Percentiles rank a stretch among this genome's conserved stretches.
These are phyloP conservation scores for Bradypodion ventrale DNA, from an alignment of 2,797 vertebrate genomes.

Conservation along the genomic window DNA sequence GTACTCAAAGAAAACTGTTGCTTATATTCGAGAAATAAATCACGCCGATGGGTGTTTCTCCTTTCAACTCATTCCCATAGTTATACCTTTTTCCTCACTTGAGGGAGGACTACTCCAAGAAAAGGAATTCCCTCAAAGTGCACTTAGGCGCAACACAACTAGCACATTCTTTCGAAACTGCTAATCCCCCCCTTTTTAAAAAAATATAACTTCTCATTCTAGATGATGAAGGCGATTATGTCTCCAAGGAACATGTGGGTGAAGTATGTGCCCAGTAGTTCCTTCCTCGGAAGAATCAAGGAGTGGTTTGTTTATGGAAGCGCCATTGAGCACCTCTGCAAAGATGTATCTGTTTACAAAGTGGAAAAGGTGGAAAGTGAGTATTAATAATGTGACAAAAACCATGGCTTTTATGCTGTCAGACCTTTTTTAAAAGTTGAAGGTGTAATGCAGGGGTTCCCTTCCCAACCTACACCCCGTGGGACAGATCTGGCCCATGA, in stretches of 20 bases:
- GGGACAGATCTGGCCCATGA: too few relatives aligned
- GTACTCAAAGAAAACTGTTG: too few relatives aligned
- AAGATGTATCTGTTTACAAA: constrained; percentile 68
- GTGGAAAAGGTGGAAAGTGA: constrained; percentile 59
- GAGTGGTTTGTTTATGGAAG: constrained; percentile 69
- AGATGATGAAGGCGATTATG: constrained; percentile 64
- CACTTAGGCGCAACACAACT: too few relatives aligned
- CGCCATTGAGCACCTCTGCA: constrained; percentile 66
- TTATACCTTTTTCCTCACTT: background rate
- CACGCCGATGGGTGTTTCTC: too few relatives aligned
- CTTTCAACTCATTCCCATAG: too few relatives aligned
- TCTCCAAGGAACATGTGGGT: constrained; percentile 66
- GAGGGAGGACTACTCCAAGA: background rate
- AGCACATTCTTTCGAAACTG: background rate
- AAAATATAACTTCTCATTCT: background rate
- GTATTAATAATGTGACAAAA: constrained; percentile 31
- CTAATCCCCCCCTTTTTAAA: background rate
- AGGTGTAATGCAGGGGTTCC: too few relatives aligned
- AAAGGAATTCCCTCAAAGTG: background rate
- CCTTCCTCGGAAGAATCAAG: constrained; percentile 13
- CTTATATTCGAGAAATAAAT: too few relatives aligned
- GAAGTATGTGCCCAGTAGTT: constrained; percentile 52
- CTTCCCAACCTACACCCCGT: too few relatives aligned
- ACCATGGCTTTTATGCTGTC: background rate
- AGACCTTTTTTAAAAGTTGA: too few relatives aligned